These are phyloP conservation scores for Callipepla squamata DNA, from an alignment of 2,113 vertebrate genomes.

Conservation along the genomic window DNA sequence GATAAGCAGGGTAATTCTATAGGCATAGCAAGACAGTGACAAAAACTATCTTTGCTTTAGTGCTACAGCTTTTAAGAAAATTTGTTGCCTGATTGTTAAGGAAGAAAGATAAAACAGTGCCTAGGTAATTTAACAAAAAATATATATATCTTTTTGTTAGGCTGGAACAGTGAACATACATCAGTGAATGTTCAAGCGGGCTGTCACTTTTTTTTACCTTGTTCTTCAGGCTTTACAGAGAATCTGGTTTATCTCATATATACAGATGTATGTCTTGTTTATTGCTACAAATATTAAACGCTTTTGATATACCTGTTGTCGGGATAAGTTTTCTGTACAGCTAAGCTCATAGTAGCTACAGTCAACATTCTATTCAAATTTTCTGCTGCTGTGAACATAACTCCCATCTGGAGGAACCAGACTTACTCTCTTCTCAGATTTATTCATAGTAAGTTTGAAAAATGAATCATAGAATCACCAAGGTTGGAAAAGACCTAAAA, in stretches of 20 bases:
- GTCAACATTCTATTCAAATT: neutral
- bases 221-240: neutral
- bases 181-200: neutral
- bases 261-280: neutral
- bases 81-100: neutral
- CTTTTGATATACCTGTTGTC: neutral
- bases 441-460: neutral
- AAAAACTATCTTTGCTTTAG: neutral
- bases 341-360: neutral
- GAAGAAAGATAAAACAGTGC: neutral
- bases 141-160: neutral
- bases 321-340: neutral
- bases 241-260: neutral
- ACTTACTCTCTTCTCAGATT: neutral
- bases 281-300: neutral
- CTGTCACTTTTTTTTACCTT: neutral
- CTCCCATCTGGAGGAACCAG: neutral
- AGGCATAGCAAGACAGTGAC: neutral
- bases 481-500: too few species aligned
- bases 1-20: neutral
- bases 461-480: neutral
- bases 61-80: neutral
- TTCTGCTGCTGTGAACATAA: neutral
- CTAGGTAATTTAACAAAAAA: neutral
- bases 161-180: neutral